Evolutionary conservation across 35 echinoderm and acorn worm species (phyloP), one percentile per base, ranked within the genome.

Genomic region (Eucidaris tribuloides): DNA sequence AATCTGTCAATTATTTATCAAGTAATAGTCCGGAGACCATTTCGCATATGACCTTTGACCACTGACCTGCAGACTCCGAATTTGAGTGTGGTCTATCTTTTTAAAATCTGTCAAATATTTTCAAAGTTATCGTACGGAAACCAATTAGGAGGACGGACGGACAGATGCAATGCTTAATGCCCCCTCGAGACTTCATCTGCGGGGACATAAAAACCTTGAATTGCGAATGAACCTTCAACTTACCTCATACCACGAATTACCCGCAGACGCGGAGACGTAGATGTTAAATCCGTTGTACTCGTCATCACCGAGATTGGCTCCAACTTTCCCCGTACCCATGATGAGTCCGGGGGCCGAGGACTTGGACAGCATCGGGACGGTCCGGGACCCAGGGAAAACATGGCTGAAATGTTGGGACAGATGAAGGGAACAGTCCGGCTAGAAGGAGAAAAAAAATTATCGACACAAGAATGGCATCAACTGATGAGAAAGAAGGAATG

Each of bases 311-410:
- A 92, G 32, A 32, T 4, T 84, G 3, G 29, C 62, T 7, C 94
- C 94, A 1, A 89, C 77, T 7, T 78, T 39, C 11, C 94, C 94
- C 15, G 86, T 97, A 7, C 58, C 94, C 28, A 97, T 72, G 65
- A 97, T 89, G 39, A 97, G 79, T n/a, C 94, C 94, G 7, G 94
- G 94, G 3, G 94, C 94, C 2, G 94, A 97, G 0, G 7, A 15
- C 83, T 97, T 92, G 41, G 94, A 97, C 38, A 92, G 76, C 38
- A 97, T 97, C 13, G 94, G 94, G 29, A 66, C 65, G 32, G 55
- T 77, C 22, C 89, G 58, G 23, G 79, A 76, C 4, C 82, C 81
- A 13, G 90, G 90, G 28, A 82, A 82, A 5, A 60, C 76, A 42
- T 91, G 90, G 24, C 90, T 88, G 20, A 92, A 82, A 36, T 82